Evolutionary conservation across 2,888 invertebrate species (phyloP).

Genomic region (Drosophila nigricruria): DNA sequence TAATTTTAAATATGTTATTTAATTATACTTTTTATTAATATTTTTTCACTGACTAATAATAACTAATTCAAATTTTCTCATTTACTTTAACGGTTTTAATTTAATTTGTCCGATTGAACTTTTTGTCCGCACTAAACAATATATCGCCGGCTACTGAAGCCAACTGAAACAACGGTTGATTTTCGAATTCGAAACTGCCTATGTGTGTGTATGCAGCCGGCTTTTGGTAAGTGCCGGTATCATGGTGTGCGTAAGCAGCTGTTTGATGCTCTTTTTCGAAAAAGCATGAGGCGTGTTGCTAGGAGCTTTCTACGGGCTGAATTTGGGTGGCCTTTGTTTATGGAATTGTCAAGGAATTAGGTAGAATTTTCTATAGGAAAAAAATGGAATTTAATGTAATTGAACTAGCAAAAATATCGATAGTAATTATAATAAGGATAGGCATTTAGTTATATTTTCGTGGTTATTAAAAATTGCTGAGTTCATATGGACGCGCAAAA

Average conservation of each 20-base stretch:
- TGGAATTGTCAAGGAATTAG: not conserved
- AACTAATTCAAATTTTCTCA: not conserved
- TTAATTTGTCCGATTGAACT: slow-evolving; percentile 25
- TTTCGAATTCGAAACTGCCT: slow-evolving; percentile 63
- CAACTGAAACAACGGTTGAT: slow-evolving; percentile 10
- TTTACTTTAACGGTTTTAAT: not conserved
- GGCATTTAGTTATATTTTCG: no score
- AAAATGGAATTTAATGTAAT: not conserved
- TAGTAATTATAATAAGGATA: no score
- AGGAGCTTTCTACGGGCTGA: slow-evolving; percentile 13
- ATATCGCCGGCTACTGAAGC: slow-evolving; percentile 56
- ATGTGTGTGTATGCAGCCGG: slow-evolving; percentile 47
- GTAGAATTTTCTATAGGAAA: not conserved
- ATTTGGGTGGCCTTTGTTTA: slow-evolving; percentile 35
- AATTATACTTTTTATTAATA: not conserved
- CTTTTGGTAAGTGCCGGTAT: slow-evolving; percentile 37
- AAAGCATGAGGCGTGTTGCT: slow-evolving; percentile 21
- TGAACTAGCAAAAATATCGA: no score
- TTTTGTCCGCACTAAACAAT: slow-evolving; percentile 50
- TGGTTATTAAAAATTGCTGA: no score
- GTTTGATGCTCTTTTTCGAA: slow-evolving; percentile 29
- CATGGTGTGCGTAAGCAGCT: slow-evolving; percentile 45
- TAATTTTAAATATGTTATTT: not conserved
- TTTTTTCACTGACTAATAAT: not conserved
- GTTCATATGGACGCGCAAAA: no score